Base-by-base conservation (phyloP, 2,888 invertebrate genomes). In the Chrysina gloriosa region DNA sequence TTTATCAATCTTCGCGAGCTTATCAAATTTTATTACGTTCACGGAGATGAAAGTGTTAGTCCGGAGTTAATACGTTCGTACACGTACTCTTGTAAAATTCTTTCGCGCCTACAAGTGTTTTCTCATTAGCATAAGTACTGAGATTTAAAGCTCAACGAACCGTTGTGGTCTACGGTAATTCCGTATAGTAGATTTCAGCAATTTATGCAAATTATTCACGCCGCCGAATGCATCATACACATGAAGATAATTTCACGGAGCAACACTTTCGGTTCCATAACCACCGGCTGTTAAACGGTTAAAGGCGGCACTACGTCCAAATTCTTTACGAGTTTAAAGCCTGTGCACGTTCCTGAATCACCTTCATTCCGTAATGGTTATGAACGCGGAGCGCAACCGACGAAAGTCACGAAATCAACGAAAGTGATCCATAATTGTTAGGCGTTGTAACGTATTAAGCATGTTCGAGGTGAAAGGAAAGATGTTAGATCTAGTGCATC, bases 161-260 rank as follows among this genome's bases (percentile, higher is more conserved):
- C 25, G 52, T 48, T 34, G 9, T 39, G 25, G 25, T 42, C 11
- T 14, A 5, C 9, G 16, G 23, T 19, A 29, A 25, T 42, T 42
- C 27, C 14, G 36, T 25, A n/a, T n/a, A n/a, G n/a, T n/a, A 39
- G 27, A 27, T 58, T 58, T 58, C 25, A 58, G 39, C 42, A 42
- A 42, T 25, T 39, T 56, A 56, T 56, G 25, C 23, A 34, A 23
- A 56, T 56, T 39, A 36, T n/a, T 25, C 11, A 50, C 27, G 14
- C 50, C 50, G 14, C 50, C 34, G 34, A 54, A 31, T 54, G 34
- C 54, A 19, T 54, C 54, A 54, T 54, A 34, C 19, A 9, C 45
- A 29, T 61, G 58, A 45, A 61, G 45, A 61, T 61, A 61, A 61
- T 61, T 61, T 25, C 16, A 61, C 7, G 27, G 16, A 16, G 27